Percentiles rank a stretch among this genome's conserved stretches.
These are phyloP conservation scores for Sarcophaga bullata DNA, from an alignment of 1,140 invertebrate genomes.

Conservation along the genomic window DNA sequence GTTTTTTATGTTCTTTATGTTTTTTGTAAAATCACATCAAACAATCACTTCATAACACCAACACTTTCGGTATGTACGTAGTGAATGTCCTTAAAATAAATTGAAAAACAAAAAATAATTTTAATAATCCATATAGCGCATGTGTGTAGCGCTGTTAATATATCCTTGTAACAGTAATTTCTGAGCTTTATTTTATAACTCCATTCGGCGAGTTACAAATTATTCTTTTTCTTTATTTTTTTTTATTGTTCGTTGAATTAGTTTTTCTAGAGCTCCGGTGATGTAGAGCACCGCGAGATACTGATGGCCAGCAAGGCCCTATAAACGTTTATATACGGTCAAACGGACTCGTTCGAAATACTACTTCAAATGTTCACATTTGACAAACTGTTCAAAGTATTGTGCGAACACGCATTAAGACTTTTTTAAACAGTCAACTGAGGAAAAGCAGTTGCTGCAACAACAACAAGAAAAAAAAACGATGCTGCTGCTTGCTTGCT, in stretches of 20 bases:
- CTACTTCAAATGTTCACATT: conserved; percentile 5
- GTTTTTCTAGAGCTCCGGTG: conserved; percentile 45
- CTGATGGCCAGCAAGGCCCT: conserved; percentile 65
- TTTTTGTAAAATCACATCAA: background rate
- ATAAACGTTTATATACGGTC: conserved; percentile 66
- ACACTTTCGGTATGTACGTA: background rate
- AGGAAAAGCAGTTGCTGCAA: background rate
- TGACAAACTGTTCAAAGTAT: conserved; percentile 34
- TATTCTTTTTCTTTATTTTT: background rate
- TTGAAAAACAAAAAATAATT: background rate
- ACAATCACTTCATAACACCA: conserved; percentile 18
- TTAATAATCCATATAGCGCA: too few species aligned
- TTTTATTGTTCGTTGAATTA: conserved; percentile 18
- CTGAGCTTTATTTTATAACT: background rate
- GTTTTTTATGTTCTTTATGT: background rate
- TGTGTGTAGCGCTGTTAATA: background rate
- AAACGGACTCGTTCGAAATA: conserved; percentile 42
- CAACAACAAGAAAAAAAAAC: too few species aligned
- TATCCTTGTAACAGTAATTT: too few species aligned
- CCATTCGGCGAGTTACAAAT: too few species aligned
- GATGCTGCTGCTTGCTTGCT: conserved; percentile 3
- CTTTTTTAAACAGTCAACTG: background rate
- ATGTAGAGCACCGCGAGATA: conserved; percentile 65
- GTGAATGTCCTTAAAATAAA: background rate
- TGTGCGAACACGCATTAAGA: conserved; percentile 38